Conservation (phyloP, 2,797 vertebrate species). For the Sarcophilus harrisii region DNA sequence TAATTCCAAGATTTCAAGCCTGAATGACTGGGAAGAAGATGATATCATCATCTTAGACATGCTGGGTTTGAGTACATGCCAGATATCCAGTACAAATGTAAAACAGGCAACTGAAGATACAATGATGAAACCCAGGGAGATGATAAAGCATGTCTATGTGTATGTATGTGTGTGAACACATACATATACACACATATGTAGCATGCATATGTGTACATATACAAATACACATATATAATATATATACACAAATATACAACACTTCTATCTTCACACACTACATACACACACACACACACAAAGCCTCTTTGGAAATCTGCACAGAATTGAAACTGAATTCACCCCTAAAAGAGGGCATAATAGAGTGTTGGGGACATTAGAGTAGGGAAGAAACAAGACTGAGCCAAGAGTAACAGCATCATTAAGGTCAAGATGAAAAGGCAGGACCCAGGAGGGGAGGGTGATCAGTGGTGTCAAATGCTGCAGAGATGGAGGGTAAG, state of each 20-base stretch:
- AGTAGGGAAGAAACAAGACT: background rate
- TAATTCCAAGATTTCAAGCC: background rate
- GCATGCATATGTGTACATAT: background rate
- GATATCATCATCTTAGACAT: background rate
- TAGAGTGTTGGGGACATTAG: background rate
- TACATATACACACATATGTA: too few species aligned
- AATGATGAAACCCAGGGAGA: background rate
- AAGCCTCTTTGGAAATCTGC: background rate
- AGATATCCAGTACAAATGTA: background rate
- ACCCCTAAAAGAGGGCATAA: background rate
- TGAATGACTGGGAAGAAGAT: background rate
- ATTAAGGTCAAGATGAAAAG: background rate
- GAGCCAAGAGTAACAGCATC: background rate
- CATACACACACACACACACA: background rate
- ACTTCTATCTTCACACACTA: background rate
- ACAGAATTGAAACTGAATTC: background rate
- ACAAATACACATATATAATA: background rate
- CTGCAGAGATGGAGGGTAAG: background rate
- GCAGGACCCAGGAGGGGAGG: background rate
- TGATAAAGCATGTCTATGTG: background rate
- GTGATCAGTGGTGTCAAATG: background rate
- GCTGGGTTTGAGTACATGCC: background rate
- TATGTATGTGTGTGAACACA: too few species aligned
- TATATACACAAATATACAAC: background rate
- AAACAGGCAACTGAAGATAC: background rate